Percentiles rank a stretch among this genome's conserved stretches.
Conservation (phyloP, 1,140 invertebrate species). For the Eueides isabella region DNA sequence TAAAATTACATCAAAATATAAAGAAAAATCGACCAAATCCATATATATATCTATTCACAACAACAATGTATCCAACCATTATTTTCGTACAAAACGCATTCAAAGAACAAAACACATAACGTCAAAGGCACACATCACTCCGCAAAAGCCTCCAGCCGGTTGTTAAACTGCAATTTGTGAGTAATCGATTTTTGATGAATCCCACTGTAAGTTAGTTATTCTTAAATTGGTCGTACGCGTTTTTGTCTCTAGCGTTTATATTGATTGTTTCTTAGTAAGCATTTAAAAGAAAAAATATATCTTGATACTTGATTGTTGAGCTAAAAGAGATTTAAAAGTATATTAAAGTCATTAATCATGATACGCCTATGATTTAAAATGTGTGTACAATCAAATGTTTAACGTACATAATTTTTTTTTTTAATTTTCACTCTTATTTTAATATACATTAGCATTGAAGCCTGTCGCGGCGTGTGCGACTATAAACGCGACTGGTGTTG, state of each 20-base stretch:
- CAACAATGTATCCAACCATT: background rate
- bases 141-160: constrained; percentile 44
- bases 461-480: no score
- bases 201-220: constrained; percentile 43
- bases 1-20: background rate
- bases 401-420: no score
- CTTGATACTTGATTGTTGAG: background rate
- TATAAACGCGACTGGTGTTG: no score
- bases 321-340: constrained; percentile 25
- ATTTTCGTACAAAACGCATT: background rate
- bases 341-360: background rate
- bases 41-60: background rate
- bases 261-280: constrained; percentile 54
- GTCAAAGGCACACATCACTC: constrained; percentile 24
- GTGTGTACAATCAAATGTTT: no score
- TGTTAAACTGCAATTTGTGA: constrained; percentile 71
- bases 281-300: constrained; percentile 38
- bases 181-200: constrained; percentile 76
- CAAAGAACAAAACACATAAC: constrained; percentile 29
- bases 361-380: background rate
- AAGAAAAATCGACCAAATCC: background rate
- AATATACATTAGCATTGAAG: no score
- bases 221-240: constrained; percentile 44
- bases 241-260: constrained; percentile 53
- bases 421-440: no score